Conservation (phyloP, 1,140 invertebrate species). For the Drosophila ironensis region DNA sequence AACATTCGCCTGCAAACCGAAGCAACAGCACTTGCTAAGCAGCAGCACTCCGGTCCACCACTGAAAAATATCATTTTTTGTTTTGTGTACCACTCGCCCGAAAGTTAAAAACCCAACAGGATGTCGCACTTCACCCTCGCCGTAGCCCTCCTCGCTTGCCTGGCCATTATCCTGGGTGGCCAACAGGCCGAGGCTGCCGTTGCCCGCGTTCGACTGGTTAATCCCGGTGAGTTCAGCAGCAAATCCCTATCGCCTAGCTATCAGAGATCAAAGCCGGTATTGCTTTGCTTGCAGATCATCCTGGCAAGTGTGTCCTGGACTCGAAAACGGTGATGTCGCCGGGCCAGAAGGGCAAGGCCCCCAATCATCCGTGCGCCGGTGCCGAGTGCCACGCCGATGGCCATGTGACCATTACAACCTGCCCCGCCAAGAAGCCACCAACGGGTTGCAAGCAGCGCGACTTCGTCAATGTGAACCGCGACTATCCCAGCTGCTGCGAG, state of each 20-base stretch:
- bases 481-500: conserved; percentile 69
- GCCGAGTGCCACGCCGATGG: conserved; percentile 52
- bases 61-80: not conserved
- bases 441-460: conserved; percentile 76
- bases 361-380: conserved; percentile 62
- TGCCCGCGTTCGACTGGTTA: conserved; percentile 43
- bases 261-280: no score
- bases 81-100: not conserved
- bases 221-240: conserved; percentile 62
- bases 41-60: conserved; percentile 24
- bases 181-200: conserved; percentile 39
- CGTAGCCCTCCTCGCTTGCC: conserved; percentile 27
- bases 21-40: conserved; percentile 50
- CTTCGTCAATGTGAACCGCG: conserved; percentile 69
- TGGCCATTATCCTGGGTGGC: conserved; percentile 12
- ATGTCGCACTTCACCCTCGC: conserved; percentile 37
- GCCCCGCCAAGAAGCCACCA: conserved; percentile 52
- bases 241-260: no score
- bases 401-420: conserved; percentile 57
- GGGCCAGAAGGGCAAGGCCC: conserved; percentile 60
- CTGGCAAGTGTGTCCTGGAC: conserved; percentile 68
- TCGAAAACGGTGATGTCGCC: conserved; percentile 51
- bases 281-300: conserved; percentile 35
- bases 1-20: conserved; percentile 34
- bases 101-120: not conserved